phyloP scores from a whole-genome alignment of 2,797 vertebrate genomes.

The Martes flavigula region DNA sequence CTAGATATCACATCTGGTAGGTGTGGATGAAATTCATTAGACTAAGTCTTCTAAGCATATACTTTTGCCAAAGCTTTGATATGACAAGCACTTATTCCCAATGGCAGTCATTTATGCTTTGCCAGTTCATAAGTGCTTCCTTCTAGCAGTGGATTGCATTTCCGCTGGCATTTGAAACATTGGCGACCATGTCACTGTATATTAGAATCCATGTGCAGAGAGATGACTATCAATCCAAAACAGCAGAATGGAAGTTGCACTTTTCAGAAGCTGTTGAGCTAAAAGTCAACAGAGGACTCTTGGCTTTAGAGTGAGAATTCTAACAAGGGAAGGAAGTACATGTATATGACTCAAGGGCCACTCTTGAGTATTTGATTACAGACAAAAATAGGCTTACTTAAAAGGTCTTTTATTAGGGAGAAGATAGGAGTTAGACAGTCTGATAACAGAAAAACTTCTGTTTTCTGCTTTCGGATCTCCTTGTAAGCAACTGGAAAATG shows the following conservation, averaged over 20 bases:
- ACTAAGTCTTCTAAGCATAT: constrained; percentile 77
- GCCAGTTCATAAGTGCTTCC: constrained; percentile 81
- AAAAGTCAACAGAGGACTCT: constrained; percentile 20
- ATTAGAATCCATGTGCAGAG: constrained; percentile 55
- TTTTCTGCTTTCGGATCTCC: constrained; percentile 33
- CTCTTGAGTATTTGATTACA: constrained; percentile 63
- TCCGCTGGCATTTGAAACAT: constrained; percentile 76
- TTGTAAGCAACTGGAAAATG: constrained; percentile 51
- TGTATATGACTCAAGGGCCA: constrained; percentile 32
- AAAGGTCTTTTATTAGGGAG: constrained; percentile 49
- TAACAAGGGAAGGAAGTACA: constrained; percentile 52
- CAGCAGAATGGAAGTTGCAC: background rate
- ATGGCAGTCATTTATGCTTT: constrained; percentile 80
- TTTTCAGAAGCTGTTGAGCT: constrained; percentile 26
- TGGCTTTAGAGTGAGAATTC: background rate
- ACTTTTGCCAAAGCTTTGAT: constrained; percentile 80
- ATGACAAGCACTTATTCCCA: constrained; percentile 76
- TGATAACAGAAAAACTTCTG: constrained; percentile 63
- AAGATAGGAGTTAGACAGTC: constrained; percentile 61
- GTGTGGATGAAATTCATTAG: constrained; percentile 81
- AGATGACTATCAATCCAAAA: constrained; percentile 54
- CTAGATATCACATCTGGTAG: constrained; percentile 80
- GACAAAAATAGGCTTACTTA: constrained; percentile 63
- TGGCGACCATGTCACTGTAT: constrained; percentile 66
- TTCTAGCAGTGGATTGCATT: constrained; percentile 76